phyloP scores from a whole-genome alignment of 2,888 invertebrate species.

The Drosophila kambysellisi region DNA sequence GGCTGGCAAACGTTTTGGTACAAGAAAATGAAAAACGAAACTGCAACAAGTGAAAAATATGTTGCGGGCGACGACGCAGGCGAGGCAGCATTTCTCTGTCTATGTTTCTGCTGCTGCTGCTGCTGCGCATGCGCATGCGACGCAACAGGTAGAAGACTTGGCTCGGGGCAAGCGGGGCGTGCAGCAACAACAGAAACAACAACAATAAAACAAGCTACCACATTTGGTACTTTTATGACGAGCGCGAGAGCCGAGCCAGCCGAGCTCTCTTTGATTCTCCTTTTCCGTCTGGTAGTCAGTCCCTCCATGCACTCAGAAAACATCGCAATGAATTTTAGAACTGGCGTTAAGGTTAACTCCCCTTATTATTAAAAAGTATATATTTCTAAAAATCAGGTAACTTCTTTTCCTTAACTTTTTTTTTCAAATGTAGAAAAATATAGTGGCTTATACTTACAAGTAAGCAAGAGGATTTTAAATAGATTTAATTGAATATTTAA shows the following conservation, averaged over 20 bases:
- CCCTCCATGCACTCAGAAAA: not conserved
- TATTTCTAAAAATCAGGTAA: not conserved
- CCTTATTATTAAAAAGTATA: not conserved
- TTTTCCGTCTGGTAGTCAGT: constrained; percentile 4
- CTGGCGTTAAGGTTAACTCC: not conserved
- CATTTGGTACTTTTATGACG: constrained; percentile 73
- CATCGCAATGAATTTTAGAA: not conserved
- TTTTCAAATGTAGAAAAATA: not conserved
- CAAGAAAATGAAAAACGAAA: constrained; percentile 82
- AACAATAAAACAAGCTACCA: constrained; percentile 70
- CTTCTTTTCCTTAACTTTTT: not conserved
- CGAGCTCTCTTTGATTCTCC: constrained; percentile 24
- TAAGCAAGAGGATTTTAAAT: not conserved
- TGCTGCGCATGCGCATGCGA: constrained; percentile 31
- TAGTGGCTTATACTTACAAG: too few relatives aligned
- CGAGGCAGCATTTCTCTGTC: constrained; percentile 42
- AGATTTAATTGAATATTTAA: not conserved
- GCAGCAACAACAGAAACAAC: constrained; percentile 36
- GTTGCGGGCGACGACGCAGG: constrained; percentile 63
- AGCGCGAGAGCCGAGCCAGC: constrained; percentile 38
- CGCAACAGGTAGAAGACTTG: constrained; percentile 65
- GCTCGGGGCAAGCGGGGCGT: constrained; percentile 37
- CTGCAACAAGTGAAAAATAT: constrained; percentile 83
- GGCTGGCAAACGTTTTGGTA: constrained; percentile 44
- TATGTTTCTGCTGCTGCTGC: constrained; percentile 37